Base-by-base conservation (phyloP, 92 coral and sea anemone genomes). In the Nematostella vectensis region DNA sequence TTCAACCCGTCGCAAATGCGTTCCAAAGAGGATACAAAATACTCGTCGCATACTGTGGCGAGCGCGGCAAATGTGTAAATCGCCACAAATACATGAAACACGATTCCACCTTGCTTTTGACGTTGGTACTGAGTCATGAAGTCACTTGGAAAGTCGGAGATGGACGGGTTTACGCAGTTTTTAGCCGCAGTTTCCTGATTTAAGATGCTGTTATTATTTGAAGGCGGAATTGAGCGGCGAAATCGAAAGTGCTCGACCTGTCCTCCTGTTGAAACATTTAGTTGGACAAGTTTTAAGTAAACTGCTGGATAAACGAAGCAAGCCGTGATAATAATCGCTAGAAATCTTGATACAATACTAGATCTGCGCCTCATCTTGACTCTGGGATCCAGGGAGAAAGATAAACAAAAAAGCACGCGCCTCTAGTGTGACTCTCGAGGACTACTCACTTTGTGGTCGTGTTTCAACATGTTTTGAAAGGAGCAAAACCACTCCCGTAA, bases 131-230 rank as follows among this genome's bases (percentile, higher is more conserved):
- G 94, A 26, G 65, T 65, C 87, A 84, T 74, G 21, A 84, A 79
- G 48, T 79, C 87, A 23, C 47, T 37, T 2, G 87, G 94, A 48
- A 84, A 84, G 15, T 79, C 95, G 28, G 68, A 72, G 10, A 85
- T 70, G 33, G 95, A 80, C 22, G 95, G 88, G 31, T 71, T 69
- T 21, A 85, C 95, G 54, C 95, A 85, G 71, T 85, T 85, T 11
- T 45, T 31, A 1, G 61, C 33, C 6, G 75, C 8, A 0, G 45
- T 2, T 21, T 36, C 9, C 9, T 36, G 9, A 15, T 36, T 36
- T 8, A 36, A 36, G 15, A 36, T 8, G 42, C 15, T 8, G 42
- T 8, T 15, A 8, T 8, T 8, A 36, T n/a, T n/a, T n/a, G n/a
- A n/a, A n/a, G n/a, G n/a, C n/a, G 28, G 67, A 22, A 48, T 48